These are phyloP conservation scores for Patella vulgata DNA, from an alignment of 1,140 invertebrate species.

Conservation along the genomic window DNA sequence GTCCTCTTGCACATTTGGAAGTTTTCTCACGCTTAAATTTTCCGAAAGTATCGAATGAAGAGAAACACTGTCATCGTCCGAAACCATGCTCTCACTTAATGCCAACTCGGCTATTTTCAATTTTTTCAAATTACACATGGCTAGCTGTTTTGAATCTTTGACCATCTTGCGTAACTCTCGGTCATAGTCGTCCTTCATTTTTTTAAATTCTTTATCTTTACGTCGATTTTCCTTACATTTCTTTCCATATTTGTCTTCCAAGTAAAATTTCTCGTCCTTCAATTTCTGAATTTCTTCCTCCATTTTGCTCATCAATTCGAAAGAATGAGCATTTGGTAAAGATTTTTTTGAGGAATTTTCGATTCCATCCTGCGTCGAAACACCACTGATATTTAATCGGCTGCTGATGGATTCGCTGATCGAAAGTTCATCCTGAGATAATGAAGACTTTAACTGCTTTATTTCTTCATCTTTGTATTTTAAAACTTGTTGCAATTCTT, in stretches of 20 bases:
- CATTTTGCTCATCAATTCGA: constrained; percentile 14
- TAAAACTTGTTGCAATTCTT: constrained; percentile 35
- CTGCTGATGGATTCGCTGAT: no score
- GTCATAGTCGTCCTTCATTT: constrained; percentile 50
- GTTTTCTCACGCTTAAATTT: no score
- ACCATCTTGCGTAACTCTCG: constrained; percentile 42
- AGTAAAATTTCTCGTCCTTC: constrained; percentile 42
- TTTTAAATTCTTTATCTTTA: constrained; percentile 45
- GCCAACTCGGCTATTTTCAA: constrained; percentile 47
- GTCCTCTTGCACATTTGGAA: no score
- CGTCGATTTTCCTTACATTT: constrained; percentile 37
- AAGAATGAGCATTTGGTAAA: no score
- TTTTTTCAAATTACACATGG: constrained; percentile 48
- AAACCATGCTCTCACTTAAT: constrained; percentile 40
- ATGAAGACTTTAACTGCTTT: constrained; percentile 26
- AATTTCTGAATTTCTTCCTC: constrained; percentile 41
- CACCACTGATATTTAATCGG: no score
- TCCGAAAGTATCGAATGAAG: not conserved
- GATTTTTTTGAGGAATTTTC: no score
- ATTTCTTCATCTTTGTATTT: constrained; percentile 47
- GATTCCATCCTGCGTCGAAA: no score
- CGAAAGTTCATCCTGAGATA: no score
- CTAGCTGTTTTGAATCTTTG: constrained; percentile 44
- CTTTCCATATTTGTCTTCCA: constrained; percentile 68
- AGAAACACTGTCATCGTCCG: constrained; percentile 38